Conservation (phyloP, 2,888 invertebrate genomes). For the Nemoura dubitans region DNA sequence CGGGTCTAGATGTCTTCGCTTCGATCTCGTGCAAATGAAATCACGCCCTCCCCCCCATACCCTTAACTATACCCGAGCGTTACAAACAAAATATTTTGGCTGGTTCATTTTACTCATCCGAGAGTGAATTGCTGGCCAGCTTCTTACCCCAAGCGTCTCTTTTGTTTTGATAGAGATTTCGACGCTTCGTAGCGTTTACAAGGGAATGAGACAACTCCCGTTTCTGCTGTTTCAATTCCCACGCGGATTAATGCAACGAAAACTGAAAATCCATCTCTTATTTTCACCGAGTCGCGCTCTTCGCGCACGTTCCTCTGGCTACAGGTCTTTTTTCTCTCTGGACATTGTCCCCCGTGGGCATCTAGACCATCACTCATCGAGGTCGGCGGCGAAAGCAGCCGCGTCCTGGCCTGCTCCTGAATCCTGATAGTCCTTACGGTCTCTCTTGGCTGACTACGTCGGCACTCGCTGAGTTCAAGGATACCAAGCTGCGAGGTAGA, state of each 20-base stretch:
- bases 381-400: neutral
- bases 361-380: constrained; percentile 16
- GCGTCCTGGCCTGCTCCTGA: neutral
- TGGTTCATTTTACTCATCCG: neutral
- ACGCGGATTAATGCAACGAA: constrained; percentile 25
- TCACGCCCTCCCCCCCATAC: neutral
- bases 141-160: constrained; percentile 13
- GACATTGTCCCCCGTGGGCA: constrained; percentile 19
- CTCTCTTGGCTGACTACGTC: neutral
- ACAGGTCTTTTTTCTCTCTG: neutral
- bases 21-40: neutral
- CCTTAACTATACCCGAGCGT: neutral
- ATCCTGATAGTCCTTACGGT: neutral
- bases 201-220: constrained; percentile 32
- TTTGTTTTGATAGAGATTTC: constrained; percentile 19
- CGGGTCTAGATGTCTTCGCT: neutral
- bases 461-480: neutral
- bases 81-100: neutral
- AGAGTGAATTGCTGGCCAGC: neutral
- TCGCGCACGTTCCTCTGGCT: neutral
- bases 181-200: constrained; percentile 8
- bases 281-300: neutral
- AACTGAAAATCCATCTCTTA: constrained; percentile 34
- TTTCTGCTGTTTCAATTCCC: constrained; percentile 31
- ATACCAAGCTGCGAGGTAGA: neutral